Conservation (phyloP, 2,888 invertebrate genomes). For the Eupithecia exiguata region DNA sequence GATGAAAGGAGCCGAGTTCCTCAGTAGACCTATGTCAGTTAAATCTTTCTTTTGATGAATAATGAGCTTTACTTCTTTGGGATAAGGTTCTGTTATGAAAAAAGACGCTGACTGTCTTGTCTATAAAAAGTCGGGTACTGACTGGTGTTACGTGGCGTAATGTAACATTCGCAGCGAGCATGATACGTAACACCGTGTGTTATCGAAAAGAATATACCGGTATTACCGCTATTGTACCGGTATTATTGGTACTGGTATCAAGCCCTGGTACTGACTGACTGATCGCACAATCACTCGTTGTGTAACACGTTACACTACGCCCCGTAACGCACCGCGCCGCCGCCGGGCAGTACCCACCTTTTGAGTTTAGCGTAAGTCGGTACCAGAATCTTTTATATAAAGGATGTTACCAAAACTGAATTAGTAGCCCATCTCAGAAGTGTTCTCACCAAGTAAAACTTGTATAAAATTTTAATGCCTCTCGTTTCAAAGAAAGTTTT, state of each 20-base stretch:
- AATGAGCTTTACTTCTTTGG: not conserved
- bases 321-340: no score
- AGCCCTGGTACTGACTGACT: no score
- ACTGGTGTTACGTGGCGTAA: no score
- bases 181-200: no score
- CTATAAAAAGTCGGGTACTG: no score
- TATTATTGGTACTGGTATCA: no score
- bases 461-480: constrained; percentile 5
- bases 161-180: no score
- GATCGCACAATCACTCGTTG: no score
- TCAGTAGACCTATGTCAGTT: constrained; percentile 8
- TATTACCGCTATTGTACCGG: no score
- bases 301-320: no score
- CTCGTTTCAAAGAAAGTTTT: constrained; percentile 5
- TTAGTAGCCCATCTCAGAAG: not conserved
- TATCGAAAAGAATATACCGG: no score
- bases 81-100: constrained; percentile 1
- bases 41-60: not conserved
- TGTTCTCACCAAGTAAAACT: not conserved
- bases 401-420: not conserved
- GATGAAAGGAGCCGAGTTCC: constrained; percentile 24
- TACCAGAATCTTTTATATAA: not conserved
- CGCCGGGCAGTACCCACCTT: not conserved
- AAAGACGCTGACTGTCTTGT: not conserved
- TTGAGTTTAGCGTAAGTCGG: not conserved